Base-by-base conservation (phyloP, 1,140 invertebrate genomes). In the Megalonaias nervosa region DNA sequence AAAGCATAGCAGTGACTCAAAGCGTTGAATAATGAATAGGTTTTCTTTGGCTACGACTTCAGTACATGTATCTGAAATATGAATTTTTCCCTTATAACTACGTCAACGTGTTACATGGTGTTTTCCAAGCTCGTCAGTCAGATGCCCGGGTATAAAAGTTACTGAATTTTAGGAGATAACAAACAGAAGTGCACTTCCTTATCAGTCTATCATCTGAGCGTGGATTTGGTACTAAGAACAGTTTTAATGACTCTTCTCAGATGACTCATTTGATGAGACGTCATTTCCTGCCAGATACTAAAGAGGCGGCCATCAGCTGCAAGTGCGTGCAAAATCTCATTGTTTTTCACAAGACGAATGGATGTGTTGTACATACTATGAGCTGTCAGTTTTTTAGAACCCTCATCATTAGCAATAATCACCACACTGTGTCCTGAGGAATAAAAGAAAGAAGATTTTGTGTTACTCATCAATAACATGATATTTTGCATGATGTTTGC, bases 241-340 rank as follows among this genome's bases (percentile, higher is more conserved):
- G 82, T 76, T 65, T 73, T 72, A n/a, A 81, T 75, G 58, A 82
- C 71, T 76, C 84, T 83, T n/a, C 82, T 70, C 65, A 86, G 62
- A 67, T 86, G 83, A 61, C 81, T 81, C 16, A 84, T 74, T 67
- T 86, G 85, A 79, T 86, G 80, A 48, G 83, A 83, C 56, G 85
- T 82, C 71, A 86, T 74, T 72, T 85, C 83, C 75, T 79, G 68
- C 82, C 82, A 86, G 31, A 84, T 80, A 74, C 79, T 83, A 67
- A 85, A 82, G n/a, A 86, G 75, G 56, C 72, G 26, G 23, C 85
- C 85, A 55, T 76, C 75, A 31, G 85, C 81, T 26, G 85, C 81
- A 16, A 86, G 77, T 48, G 85, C 85, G 68, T 85, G 85, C 64
- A 86, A 74, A 23, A 77, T 77, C 26, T 86, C 85, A 48, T 84